phyloP scores from a whole-genome alignment of 2,888 invertebrate genomes.

The Agelastica alni region DNA sequence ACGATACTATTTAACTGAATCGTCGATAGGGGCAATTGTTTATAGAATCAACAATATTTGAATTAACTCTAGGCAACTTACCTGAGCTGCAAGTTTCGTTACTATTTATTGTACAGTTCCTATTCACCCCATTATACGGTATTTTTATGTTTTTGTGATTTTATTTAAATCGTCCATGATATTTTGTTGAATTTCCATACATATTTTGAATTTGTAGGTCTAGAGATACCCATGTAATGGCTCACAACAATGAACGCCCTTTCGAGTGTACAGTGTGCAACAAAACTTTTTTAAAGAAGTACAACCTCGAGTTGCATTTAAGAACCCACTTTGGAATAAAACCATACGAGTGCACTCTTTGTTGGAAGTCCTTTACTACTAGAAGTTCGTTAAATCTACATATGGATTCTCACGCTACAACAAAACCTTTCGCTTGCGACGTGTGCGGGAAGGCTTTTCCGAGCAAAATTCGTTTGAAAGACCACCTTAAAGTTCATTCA shows the following conservation, averaged over 20 bases:
- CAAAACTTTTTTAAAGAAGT: slow-evolving; percentile 14
- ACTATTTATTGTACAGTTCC: no score
- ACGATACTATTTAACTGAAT: no score
- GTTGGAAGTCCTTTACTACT: slow-evolving; percentile 20
- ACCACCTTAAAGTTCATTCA: slow-evolving; percentile 16
- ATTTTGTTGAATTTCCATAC: no score
- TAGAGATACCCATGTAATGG: slow-evolving; percentile 17
- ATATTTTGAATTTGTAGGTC: no score
- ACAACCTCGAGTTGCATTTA: slow-evolving; percentile 13
- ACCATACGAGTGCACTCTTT: slow-evolving; percentile 14
- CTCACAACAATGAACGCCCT: slow-evolving; percentile 18
- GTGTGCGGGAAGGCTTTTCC: slow-evolving; percentile 13
- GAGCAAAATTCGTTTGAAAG: slow-evolving; percentile 17
- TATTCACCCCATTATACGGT: no score
- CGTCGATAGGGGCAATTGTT: no score
- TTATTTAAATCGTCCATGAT: no score
- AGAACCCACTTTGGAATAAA: slow-evolving; percentile 18
- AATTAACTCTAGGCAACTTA: no score
- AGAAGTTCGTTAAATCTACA: slow-evolving; percentile 12
- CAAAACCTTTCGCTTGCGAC: slow-evolving; percentile 7
- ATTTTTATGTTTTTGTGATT: no score
- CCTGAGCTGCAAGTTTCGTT: no score
- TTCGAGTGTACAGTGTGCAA: slow-evolving; percentile 12
- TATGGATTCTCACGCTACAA: slow-evolving; percentile 15
- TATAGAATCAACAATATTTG: no score